Conservation (phyloP, 2,888 invertebrate species). For the Volucella bombylans region DNA sequence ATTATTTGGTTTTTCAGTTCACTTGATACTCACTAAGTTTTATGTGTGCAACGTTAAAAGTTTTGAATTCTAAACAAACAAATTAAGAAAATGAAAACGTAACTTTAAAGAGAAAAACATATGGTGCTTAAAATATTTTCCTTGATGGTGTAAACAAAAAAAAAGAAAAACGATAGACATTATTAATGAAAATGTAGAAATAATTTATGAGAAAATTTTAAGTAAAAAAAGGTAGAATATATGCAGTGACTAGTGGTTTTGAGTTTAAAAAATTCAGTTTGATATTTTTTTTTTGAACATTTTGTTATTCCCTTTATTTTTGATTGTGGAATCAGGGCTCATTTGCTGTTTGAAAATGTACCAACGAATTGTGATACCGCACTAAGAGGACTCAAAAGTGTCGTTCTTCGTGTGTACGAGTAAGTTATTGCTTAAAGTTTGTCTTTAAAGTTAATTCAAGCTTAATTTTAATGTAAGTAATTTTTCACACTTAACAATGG, state of each 20-base stretch:
- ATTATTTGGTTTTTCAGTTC: conserved; percentile 18
- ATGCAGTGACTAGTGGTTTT: conserved; percentile 50
- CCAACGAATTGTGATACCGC: too few species aligned
- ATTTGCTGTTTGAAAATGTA: too few species aligned
- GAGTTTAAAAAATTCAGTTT: background rate
- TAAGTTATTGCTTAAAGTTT: too few species aligned
- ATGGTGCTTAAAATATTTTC: conserved; percentile 73
- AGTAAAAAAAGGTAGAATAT: conserved; percentile 49
- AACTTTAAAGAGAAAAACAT: conserved; percentile 59
- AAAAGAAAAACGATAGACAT: conserved; percentile 49
- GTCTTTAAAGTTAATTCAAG: too few species aligned
- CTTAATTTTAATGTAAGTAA: too few species aligned
- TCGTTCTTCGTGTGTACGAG: too few species aligned
- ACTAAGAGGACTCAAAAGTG: too few species aligned
- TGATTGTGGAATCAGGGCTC: background rate
- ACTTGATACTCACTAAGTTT: conserved; percentile 37
- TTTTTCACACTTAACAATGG: too few species aligned
- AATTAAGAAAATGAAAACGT: conserved; percentile 29
- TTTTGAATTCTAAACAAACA: background rate
- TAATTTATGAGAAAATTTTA: conserved; percentile 55
- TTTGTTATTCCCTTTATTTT: background rate
- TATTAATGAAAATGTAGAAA: conserved; percentile 65
- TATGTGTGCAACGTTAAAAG: background rate
- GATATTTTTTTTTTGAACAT: background rate
- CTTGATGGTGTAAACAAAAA: conserved; percentile 64